These are phyloP conservation scores for Microtus ochrogaster DNA, from an alignment of 2,113 vertebrate species.

Conservation along the genomic window DNA sequence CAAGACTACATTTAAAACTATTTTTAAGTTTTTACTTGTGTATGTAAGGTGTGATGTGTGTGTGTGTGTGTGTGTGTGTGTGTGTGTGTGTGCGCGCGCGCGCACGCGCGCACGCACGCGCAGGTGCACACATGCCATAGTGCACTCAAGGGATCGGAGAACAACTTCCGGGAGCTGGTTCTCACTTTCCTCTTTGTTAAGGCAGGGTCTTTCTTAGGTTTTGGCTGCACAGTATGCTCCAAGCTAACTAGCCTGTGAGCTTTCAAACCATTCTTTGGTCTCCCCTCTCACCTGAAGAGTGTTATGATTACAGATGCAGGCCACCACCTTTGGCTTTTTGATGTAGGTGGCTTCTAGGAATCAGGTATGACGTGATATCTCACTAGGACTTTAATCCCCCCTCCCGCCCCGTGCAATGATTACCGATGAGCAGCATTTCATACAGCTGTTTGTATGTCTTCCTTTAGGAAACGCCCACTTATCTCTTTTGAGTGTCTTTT, in stretches of 20 bases:
- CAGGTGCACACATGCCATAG: neutral
- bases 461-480: no score
- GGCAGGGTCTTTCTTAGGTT: neutral
- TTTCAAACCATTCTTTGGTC: neutral
- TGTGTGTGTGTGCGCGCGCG: neutral
- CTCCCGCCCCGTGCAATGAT: rapidly evolving
- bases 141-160: neutral
- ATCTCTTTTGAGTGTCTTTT: neutral
- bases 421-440: no score
- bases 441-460: neutral
- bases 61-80: neutral
- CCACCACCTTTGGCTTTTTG: neutral
- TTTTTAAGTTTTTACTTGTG: neutral
- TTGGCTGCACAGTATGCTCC: neutral
- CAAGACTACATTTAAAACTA: neutral
- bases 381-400: neutral
- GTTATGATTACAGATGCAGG: neutral
- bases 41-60: neutral
- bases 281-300: neutral
- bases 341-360: neutral
- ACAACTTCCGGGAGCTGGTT: neutral
- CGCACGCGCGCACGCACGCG: no score
- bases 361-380: neutral
- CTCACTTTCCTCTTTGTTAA: neutral
- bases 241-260: neutral